These are phyloP conservation scores for Orthosia incerta DNA, from an alignment of 2,888 invertebrate species.

Conservation along the genomic window DNA sequence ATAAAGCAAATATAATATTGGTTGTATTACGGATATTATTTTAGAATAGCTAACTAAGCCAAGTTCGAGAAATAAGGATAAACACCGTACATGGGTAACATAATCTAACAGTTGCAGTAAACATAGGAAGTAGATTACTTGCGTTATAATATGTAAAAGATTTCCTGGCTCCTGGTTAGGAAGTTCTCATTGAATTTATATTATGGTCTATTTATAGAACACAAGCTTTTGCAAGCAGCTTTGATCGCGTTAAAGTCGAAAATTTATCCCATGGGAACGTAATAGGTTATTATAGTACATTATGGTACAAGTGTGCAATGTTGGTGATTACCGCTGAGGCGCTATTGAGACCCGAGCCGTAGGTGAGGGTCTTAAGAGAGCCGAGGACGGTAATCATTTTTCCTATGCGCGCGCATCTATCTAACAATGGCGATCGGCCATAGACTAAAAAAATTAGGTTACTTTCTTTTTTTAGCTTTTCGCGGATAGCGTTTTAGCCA, in stretches of 20 bases:
- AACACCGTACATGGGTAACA: conserved; percentile 18
- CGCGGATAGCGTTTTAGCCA: no score
- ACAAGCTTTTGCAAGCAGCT: background rate
- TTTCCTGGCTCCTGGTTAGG: conserved; percentile 24
- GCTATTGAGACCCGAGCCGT: no score
- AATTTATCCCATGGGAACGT: background rate
- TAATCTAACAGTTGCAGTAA: conserved; percentile 9
- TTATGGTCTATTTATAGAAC: background rate
- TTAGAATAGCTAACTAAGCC: conserved; percentile 31
- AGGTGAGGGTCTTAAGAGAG: no score
- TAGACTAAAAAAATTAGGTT: no score
- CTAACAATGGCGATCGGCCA: no score
- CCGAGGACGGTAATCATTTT: no score
- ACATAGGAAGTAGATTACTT: conserved; percentile 39
- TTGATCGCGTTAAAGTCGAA: background rate
- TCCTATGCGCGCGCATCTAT: no score
- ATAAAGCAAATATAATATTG: background rate
- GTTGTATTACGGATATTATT: conserved; percentile 15
- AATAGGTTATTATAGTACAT: background rate
- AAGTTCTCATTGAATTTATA: conserved; percentile 34
- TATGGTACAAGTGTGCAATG: no score
- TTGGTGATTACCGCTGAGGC: no score
- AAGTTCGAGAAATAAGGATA: conserved; percentile 12
- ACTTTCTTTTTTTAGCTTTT: no score
- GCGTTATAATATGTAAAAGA: conserved; percentile 32